Evolutionary conservation across 2,113 vertebrate genomes (phyloP), one percentile per base, ranked within the genome.

Genomic region (Piprites chloris): DNA sequence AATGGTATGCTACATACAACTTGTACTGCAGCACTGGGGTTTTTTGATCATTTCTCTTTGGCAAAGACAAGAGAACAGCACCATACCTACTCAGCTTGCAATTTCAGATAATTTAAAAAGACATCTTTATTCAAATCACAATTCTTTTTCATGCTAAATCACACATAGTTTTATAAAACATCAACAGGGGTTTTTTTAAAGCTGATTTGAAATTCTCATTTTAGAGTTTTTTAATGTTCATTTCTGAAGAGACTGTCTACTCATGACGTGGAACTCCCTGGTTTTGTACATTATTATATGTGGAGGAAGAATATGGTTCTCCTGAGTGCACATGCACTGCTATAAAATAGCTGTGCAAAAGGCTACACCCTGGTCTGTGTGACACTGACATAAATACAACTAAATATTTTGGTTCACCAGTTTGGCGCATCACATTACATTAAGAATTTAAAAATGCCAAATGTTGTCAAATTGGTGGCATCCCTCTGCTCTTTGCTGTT

Each of bases 1-100:
- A 63, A 85, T 44, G 27, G 33, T 27, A 11, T 26, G 47, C 61
- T 81, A 65, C 37, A 42, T 2, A 12, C 42, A 50, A 55, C 46
- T 58, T 90, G 67, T 24, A 53, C 4, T 4, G 79, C 5, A 24
- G 61, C 65, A 75, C 0, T 83, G 42, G 58, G 19, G 1, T 1
- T 53, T 81, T 95, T 74, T 92, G 23, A 91, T 90, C 61, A 78
- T 68, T 84, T 80, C 24, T 93, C 55, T 71, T 86, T 55, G 87
- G 59, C 58, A 86, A 85, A 91, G 30, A 82, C 28, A 90, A 46
- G 27, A 74, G 59, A 80, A 88, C 41, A 74, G 39, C 21, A 79
- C 8, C 59, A 52, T 47, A 59, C 19, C 42, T 37, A 58, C 27
- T 50, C 50, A 63, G 50, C 32, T 80, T 83, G 50, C 59, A 32